These are phyloP conservation scores for Acleris emargana DNA, from an alignment of 2,888 invertebrate genomes.

Conservation along the genomic window DNA sequence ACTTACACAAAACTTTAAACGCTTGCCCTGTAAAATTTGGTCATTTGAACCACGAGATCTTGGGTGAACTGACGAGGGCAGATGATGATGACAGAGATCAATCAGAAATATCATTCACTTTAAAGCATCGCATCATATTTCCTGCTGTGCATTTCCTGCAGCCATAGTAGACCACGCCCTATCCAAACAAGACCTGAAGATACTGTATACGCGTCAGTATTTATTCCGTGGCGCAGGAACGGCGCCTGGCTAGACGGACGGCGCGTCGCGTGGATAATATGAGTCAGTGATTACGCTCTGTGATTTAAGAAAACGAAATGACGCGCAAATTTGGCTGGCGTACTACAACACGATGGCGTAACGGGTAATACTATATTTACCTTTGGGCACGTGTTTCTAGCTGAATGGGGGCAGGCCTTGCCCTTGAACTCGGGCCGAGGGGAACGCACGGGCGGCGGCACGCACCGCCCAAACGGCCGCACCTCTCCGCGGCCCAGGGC, in stretches of 20 bases:
- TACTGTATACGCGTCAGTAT: too few species aligned
- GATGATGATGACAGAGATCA: too few species aligned
- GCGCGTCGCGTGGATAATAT: conserved; percentile 19
- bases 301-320: conserved; percentile 37
- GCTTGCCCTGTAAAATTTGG: too few species aligned
- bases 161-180: too few species aligned
- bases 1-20: too few species aligned
- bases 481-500: conserved; percentile 46
- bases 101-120: too few species aligned
- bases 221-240: background rate
- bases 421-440: conserved; percentile 73
- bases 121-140: too few species aligned
- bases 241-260: conserved; percentile 21
- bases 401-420: conserved; percentile 79
- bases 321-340: conserved; percentile 46
- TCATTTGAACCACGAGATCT: too few species aligned
- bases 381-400: conserved; percentile 78
- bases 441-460: conserved; percentile 65
- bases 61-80: too few species aligned
- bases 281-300: conserved; percentile 28
- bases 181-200: too few species aligned
- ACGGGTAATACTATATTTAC: conserved; percentile 78
- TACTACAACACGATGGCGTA: conserved; percentile 65
- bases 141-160: too few species aligned
- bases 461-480: conserved; percentile 74